These are phyloP conservation scores for Andrena camellia DNA, from an alignment of 2,888 invertebrate genomes.

Conservation along the genomic window DNA sequence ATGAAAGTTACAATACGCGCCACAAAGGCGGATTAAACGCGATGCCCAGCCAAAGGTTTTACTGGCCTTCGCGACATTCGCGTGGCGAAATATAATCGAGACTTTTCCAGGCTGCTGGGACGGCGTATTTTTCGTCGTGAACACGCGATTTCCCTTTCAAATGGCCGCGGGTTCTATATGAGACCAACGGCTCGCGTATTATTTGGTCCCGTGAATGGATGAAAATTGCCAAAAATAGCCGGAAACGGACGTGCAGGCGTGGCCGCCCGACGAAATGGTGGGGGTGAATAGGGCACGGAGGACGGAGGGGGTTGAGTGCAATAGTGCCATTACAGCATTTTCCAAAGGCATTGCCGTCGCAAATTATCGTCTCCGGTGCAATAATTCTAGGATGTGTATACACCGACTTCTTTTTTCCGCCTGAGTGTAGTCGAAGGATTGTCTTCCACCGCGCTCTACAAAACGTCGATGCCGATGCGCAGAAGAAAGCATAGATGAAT, in stretches of 20 bases:
- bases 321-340: conserved; percentile 66
- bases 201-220: conserved; percentile 71
- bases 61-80: conserved; percentile 60
- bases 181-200: conserved; percentile 54
- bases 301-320: conserved; percentile 18
- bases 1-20: conserved; percentile 23
- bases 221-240: conserved; percentile 80
- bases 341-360: conserved; percentile 53
- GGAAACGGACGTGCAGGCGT: conserved; percentile 72
- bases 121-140: conserved; percentile 49
- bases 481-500: conserved; percentile 1
- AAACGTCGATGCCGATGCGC: conserved; percentile 16
- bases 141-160: conserved; percentile 71
- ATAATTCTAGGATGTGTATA: conserved; percentile 40
- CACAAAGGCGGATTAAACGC: conserved; percentile 24
- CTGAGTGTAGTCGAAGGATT: conserved; percentile 31
- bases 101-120: conserved; percentile 39
- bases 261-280: conserved; percentile 45
- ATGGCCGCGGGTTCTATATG: conserved; percentile 44
- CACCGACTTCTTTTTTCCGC: conserved; percentile 21
- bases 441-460: conserved; percentile 27
- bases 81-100: conserved; percentile 57
- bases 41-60: conserved; percentile 64
- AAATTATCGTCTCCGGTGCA: conserved; percentile 60
- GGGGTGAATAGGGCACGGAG: not conserved